Evolutionary conservation across 2,113 vertebrate species (phyloP).

Genomic region (Pontoporia blainvillei): DNA sequence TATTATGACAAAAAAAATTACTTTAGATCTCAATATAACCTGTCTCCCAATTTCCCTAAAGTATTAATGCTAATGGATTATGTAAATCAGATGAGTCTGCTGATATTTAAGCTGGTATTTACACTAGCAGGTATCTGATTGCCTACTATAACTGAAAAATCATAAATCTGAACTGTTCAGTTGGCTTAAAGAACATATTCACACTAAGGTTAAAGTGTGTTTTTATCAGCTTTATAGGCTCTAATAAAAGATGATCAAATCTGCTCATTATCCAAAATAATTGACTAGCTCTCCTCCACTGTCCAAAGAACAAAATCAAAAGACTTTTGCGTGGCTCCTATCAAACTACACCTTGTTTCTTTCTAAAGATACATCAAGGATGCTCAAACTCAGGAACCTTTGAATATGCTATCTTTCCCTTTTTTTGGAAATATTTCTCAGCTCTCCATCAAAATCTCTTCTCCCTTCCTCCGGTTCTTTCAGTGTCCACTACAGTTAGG

Average conservation of each 20-base stretch:
- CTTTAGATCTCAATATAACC: not conserved
- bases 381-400: not conserved
- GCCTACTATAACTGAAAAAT: not conserved
- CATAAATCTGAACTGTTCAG: not conserved
- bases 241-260: constrained; percentile 13
- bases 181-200: not conserved
- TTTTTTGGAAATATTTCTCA: not conserved
- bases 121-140: not conserved
- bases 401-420: not conserved
- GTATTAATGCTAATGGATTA: not conserved
- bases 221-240: not conserved
- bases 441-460: not conserved
- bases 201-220: not conserved
- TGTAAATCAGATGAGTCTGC: constrained; percentile 14
- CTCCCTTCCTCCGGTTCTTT: not conserved
- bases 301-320: not conserved
- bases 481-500: too few relatives aligned
- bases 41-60: constrained; percentile 39
- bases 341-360: not conserved
- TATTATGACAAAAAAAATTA: constrained; percentile 41
- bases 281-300: not conserved
- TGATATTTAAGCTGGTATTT: not conserved
- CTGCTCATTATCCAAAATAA: not conserved
- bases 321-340: not conserved
- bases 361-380: not conserved